Conservation (phyloP, 1,140 invertebrate genomes). For the Tigriopus japonicus region DNA sequence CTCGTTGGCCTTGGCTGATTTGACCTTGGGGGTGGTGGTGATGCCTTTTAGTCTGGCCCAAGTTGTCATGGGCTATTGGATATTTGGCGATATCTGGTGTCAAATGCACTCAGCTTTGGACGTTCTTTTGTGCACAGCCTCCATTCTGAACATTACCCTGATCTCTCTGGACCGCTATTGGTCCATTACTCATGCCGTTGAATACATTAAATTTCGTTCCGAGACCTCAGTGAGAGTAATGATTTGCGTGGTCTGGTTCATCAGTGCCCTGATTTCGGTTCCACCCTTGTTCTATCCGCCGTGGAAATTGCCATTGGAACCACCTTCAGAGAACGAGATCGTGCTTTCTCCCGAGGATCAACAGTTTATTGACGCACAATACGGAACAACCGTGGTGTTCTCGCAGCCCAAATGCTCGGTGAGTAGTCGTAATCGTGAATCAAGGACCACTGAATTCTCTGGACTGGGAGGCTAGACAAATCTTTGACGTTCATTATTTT, state of each 20-base stretch:
- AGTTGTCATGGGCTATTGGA: conserved; percentile 86
- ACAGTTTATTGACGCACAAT: no score
- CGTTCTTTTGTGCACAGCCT: conserved; percentile 84
- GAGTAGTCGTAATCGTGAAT: no score
- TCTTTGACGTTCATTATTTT: no score
- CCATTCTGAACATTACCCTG: conserved; percentile 88
- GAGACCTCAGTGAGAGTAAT: conserved; percentile 68
- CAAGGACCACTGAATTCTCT: no score
- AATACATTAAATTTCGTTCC: conserved; percentile 80
- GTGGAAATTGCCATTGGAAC: neutral
- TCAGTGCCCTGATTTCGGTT: conserved; percentile 84
- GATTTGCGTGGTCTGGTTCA: conserved; percentile 83
- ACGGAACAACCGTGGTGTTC: no score
- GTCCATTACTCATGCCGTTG: conserved; percentile 88
- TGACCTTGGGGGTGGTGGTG: conserved; percentile 78
- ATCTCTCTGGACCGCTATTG: conserved; percentile 86
- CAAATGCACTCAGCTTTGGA: conserved; percentile 80
- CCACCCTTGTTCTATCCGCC: conserved; percentile 55
- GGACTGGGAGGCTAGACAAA: no score
- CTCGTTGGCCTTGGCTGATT: conserved; percentile 83
- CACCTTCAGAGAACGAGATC: neutral
- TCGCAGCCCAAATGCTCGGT: no score
- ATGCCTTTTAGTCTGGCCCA: conserved; percentile 94
- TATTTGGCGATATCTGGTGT: conserved; percentile 84
- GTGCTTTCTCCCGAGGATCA: neutral